Conservation (phyloP, 1,140 invertebrate species). For the Drosophila nigromelanica region DNA sequence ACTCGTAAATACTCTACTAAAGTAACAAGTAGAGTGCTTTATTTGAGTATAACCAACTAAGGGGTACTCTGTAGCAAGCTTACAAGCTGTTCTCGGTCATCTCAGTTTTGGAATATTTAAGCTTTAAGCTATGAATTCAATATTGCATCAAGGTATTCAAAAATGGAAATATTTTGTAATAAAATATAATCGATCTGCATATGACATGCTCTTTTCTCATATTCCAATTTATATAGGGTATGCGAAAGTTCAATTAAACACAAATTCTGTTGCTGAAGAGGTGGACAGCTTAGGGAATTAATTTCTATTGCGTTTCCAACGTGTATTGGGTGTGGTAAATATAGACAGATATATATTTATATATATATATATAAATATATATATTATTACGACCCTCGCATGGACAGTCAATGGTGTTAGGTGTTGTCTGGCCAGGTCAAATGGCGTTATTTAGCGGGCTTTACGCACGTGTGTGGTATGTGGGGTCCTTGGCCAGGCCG, state of each 20-base stretch:
- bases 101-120: no score
- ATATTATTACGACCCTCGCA: constrained; percentile 23
- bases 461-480: constrained; percentile 61
- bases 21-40: no score
- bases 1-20: no score
- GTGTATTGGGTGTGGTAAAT: constrained; percentile 1
- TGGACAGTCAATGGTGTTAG: constrained; percentile 18
- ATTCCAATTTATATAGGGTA: background rate
- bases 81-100: no score
- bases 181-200: no score
- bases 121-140: no score
- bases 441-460: constrained; percentile 1
- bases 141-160: no score
- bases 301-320: constrained; percentile 5
- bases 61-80: no score
- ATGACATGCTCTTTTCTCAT: no score
- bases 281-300: constrained; percentile 17
- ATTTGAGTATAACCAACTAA: no score
- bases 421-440: constrained; percentile 32
- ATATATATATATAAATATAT: no score
- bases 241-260: constrained; percentile 13
- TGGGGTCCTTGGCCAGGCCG: constrained; percentile 33
- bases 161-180: no score
- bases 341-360: background rate
- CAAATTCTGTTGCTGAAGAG: constrained; percentile 10